Evolutionary conservation across 2,113 vertebrate genomes (phyloP).

Genomic region (Psophia crepitans): DNA sequence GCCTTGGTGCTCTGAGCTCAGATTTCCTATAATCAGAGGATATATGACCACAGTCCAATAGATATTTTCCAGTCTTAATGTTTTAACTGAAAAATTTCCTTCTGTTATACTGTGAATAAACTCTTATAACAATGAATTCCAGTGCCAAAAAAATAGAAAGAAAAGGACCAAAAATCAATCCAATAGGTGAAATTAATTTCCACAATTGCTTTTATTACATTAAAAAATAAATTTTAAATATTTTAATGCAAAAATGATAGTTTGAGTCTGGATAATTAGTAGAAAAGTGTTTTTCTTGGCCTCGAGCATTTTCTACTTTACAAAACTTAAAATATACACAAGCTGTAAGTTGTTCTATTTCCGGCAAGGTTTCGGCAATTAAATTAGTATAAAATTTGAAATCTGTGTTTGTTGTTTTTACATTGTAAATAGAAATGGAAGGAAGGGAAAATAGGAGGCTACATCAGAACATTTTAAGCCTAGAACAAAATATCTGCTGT

Average conservation of each 20-base stretch:
- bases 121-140: background rate
- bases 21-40: background rate
- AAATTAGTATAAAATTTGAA: background rate
- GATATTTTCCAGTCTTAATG: background rate
- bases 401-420: background rate
- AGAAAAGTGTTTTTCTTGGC: background rate
- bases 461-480: background rate
- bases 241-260: background rate
- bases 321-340: background rate
- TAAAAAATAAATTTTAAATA: background rate
- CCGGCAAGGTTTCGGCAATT: background rate
- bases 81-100: background rate
- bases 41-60: background rate
- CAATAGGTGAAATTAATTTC: background rate
- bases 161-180: background rate
- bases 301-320: background rate
- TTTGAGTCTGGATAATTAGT: background rate
- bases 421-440: background rate
- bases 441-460: background rate
- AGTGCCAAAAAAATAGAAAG: fast-evolving
- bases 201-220: background rate
- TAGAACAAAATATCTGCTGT: background rate
- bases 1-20: background rate
- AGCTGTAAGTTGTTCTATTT: background rate
- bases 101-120: background rate